Evolutionary conservation across 2,797 vertebrate genomes (phyloP).

Genomic region (Scolopax rusticola): DNA sequence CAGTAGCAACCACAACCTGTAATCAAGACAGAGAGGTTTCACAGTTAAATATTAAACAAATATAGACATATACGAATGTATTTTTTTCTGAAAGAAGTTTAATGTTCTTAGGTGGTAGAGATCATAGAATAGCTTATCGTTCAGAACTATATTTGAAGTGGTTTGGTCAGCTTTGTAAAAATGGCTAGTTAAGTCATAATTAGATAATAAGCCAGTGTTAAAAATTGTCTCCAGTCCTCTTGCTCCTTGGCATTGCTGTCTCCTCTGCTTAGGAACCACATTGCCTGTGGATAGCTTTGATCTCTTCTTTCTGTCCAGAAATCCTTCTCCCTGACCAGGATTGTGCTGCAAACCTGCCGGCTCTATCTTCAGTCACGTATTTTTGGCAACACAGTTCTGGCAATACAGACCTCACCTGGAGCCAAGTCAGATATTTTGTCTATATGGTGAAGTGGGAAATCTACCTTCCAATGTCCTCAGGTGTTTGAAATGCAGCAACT

Average conservation of each 20-base stretch:
- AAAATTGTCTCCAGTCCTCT: background rate
- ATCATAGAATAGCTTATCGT: background rate
- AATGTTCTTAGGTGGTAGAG: background rate
- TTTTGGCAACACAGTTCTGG: background rate
- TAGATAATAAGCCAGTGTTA: background rate
- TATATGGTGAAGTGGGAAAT: background rate
- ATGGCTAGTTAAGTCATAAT: background rate
- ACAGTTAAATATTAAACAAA: background rate
- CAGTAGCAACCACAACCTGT: background rate
- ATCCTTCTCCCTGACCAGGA: background rate
- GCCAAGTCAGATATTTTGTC: background rate
- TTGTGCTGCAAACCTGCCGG: background rate
- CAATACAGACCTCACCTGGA: background rate
- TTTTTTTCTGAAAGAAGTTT: background rate
- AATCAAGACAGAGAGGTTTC: background rate
- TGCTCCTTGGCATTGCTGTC: background rate
- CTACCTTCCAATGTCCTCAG: background rate
- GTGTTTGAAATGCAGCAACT: background rate
- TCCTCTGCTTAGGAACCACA: background rate
- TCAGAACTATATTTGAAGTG: background rate
- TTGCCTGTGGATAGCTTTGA: background rate
- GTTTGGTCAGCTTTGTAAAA: background rate
- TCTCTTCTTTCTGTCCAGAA: background rate
- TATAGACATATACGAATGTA: background rate
- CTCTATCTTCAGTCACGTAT: background rate